Evolutionary conservation across 2,797 vertebrate genomes (phyloP).

Genomic region (Delichon dasypus): DNA sequence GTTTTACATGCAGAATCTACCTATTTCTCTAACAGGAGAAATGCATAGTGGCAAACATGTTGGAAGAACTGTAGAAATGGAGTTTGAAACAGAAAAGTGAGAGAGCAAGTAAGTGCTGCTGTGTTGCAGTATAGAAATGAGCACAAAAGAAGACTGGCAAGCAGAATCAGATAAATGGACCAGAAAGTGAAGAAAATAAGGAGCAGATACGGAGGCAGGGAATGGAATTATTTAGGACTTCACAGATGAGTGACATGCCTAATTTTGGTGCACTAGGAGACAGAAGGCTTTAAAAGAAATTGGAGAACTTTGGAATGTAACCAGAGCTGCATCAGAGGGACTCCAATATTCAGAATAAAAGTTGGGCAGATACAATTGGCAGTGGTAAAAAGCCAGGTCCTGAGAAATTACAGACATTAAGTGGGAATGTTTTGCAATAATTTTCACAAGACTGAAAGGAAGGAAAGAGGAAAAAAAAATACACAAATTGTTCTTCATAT

Average conservation of each 20-base stretch:
- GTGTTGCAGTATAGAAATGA: neutral
- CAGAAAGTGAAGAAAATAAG: conserved; percentile 19
- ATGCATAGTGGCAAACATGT: neutral
- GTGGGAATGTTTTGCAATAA: neutral
- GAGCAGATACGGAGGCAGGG: neutral
- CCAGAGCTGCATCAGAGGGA: conserved; percentile 8
- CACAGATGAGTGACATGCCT: conserved; percentile 15
- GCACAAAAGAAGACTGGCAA: neutral
- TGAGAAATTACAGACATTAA: neutral
- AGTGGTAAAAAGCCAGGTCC: neutral
- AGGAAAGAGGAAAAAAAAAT: neutral
- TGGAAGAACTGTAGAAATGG: neutral
- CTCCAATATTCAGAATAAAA: neutral
- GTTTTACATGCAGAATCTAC: neutral
- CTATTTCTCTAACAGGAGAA: neutral
- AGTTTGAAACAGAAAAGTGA: neutral
- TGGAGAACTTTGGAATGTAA: conserved; percentile 17
- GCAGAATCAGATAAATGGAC: neutral
- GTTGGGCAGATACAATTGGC: neutral
- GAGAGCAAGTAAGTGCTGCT: neutral
- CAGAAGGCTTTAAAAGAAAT: conserved; percentile 51
- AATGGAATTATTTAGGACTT: conserved; percentile 11
- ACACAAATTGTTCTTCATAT: neutral
- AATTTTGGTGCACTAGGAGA: conserved; percentile 22
- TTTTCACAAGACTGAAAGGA: neutral